Evolutionary conservation across 2,888 invertebrate genomes (phyloP), one percentile per base, ranked within the genome.

Genomic region (Spatulosminthurus flaviceps): DNA sequence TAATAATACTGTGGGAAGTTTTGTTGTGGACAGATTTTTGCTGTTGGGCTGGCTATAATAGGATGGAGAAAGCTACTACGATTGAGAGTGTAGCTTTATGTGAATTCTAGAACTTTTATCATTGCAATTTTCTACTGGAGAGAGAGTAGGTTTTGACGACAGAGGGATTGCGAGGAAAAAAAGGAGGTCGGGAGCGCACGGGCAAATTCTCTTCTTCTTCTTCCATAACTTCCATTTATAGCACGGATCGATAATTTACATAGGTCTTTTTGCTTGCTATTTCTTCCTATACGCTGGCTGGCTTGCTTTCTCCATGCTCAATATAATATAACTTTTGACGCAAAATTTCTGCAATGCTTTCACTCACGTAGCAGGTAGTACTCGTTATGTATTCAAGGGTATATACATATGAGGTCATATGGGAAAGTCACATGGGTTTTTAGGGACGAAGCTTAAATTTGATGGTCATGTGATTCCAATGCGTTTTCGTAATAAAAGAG

Each of bases 171-270:
- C 5, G 9, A 9, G 34, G 9, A 4, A 61, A 70, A 73, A 81
- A 83, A 82, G 78, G 78, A 82, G 83, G 83, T 79, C 83, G 82
- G 80, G 81, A 80, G 81, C 83, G 83, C 83, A 82, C 72, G 82
- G 82, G 83, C 83, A 82, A 34, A 9, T 34, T 9, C 9, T 64
- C 1, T 21, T 7, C 11, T 64, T 1, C 64, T 34, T 34, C 34
- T 9, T 34, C 34, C 21, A 1, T 64, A n/a, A 9, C 60, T 19
- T 13, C 16, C 60, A 4, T 16, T 60, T 60, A 4, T 22, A 13
- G 60, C 4, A 2, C 16, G 2, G 22, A 60, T 60, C n/a, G n/a
- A 22, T 60, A 60, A 22, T 60, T n/a, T 5, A 22, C 9, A 9
- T 34, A 34, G 34, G 4, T 34, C 34, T 9, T 34, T 34, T 34